These are phyloP conservation scores for Choloepus didactylus DNA, from an alignment of 2,797 vertebrate genomes.

Conservation along the genomic window DNA sequence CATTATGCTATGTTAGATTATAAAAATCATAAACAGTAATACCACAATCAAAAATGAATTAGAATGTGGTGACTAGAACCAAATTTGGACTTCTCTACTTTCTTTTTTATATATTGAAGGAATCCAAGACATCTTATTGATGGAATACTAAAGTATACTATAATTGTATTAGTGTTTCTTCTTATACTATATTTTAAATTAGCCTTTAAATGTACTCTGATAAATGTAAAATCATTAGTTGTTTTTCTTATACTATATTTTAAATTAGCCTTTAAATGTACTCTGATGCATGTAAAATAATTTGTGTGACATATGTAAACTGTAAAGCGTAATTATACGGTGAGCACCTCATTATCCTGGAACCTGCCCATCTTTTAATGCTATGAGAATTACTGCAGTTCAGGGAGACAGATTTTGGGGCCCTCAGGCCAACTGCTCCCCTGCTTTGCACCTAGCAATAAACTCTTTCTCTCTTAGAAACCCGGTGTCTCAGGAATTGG, in stretches of 20 bases:
- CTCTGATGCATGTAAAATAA: neutral
- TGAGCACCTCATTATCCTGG: neutral
- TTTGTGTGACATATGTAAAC: neutral
- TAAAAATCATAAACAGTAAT: constrained; percentile 10
- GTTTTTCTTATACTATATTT: constrained; percentile 19
- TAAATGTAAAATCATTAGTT: neutral
- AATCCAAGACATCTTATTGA: constrained; percentile 29
- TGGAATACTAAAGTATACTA: constrained; percentile 3
- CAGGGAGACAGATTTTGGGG: no score
- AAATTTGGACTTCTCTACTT: constrained; percentile 34
- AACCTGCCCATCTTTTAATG: no score
- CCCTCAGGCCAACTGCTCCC: no score
- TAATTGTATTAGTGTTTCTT: constrained; percentile 13
- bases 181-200: constrained; percentile 31
- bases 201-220: neutral
- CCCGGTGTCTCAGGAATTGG: no score
- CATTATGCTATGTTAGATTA: neutral
- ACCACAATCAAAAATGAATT: neutral
- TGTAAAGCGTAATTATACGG: neutral
- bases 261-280: constrained; percentile 5
- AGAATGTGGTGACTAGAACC: constrained; percentile 39
- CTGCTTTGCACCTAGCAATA: no score
- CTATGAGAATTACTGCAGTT: no score
- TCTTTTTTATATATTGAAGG: neutral
- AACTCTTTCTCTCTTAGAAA: no score